Conservation (phyloP, 2,888 invertebrate species). For the Macaria liturata region DNA sequence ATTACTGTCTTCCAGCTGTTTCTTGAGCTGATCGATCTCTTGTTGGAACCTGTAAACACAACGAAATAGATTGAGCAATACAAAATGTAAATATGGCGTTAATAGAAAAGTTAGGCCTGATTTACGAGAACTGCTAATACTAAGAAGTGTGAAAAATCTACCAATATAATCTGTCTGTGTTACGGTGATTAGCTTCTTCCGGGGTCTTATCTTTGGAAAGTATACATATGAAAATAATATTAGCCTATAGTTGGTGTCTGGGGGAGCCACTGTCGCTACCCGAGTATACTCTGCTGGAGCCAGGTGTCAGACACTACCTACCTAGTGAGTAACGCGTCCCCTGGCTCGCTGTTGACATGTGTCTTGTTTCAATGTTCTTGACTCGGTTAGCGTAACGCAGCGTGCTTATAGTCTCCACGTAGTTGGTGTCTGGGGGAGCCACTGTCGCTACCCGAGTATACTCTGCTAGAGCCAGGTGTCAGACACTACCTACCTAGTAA, state of each 20-base stretch:
- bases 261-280: constrained; percentile 98
- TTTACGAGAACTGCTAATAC: too few relatives aligned
- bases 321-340: constrained; percentile 96
- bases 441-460: constrained; percentile 91
- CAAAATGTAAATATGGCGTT: too few relatives aligned
- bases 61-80: too few relatives aligned
- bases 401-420: constrained; percentile 98
- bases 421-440: constrained; percentile 97
- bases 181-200: too few relatives aligned
- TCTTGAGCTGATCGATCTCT: constrained; percentile 96
- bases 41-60: constrained; percentile 95
- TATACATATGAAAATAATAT: too few relatives aligned
- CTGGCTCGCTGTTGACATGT: constrained; percentile 98
- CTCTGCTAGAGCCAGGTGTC: too few relatives aligned
- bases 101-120: too few relatives aligned
- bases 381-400: constrained; percentile 98
- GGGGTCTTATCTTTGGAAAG: too few relatives aligned
- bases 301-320: constrained; percentile 20
- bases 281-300: too few relatives aligned
- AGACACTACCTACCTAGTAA: constrained; percentile 84
- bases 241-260: constrained; percentile 97
- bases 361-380: constrained; percentile 99
- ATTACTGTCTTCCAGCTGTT: constrained; percentile 90
- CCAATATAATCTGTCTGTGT: too few relatives aligned
- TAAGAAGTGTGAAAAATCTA: too few relatives aligned